Percentiles rank a stretch among this genome's conserved stretches.
phyloP scores from a whole-genome alignment of 2,113 vertebrate genomes.

The Callospermophilus lateralis region DNA sequence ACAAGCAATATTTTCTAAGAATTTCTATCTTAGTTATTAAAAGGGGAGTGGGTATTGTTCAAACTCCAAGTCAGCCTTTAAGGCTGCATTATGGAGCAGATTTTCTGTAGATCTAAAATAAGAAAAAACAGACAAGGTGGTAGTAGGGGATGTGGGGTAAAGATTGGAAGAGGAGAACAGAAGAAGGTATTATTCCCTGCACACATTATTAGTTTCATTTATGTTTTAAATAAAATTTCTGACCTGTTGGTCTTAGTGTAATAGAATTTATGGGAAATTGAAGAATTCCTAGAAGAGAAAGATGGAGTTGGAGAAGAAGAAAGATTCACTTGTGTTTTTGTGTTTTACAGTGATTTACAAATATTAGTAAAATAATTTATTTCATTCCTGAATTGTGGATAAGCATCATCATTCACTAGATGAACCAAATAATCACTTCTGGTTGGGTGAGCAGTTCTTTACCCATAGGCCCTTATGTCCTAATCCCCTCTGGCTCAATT shows the following conservation, averaged over 20 bases:
- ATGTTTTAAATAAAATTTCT: conserved; percentile 76
- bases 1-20: conserved; percentile 78
- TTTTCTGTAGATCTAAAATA: conserved; percentile 51
- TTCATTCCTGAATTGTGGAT: background rate
- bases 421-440: conserved; percentile 54
- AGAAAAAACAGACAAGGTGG: background rate
- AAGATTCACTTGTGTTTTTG: conserved; percentile 20
- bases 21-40: conserved; percentile 80
- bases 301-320: conserved; percentile 31
- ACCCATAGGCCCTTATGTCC: background rate
- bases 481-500: conserved; percentile 10
- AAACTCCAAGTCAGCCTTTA: conserved; percentile 36
- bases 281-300: background rate
- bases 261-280: conserved; percentile 54
- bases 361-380: conserved; percentile 66
- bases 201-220: conserved; percentile 69
- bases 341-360: conserved; percentile 64
- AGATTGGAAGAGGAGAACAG: background rate
- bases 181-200: conserved; percentile 31
- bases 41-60: conserved; percentile 12
- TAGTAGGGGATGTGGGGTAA: background rate
- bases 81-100: conserved; percentile 31
- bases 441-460: background rate
- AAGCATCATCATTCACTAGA: background rate
- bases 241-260: conserved; percentile 30